A percentile compares a stretch with the other conserved stretches of the same genome.
Conservation (phyloP, 2,888 invertebrate genomes). For the Trisateles emortualis region DNA sequence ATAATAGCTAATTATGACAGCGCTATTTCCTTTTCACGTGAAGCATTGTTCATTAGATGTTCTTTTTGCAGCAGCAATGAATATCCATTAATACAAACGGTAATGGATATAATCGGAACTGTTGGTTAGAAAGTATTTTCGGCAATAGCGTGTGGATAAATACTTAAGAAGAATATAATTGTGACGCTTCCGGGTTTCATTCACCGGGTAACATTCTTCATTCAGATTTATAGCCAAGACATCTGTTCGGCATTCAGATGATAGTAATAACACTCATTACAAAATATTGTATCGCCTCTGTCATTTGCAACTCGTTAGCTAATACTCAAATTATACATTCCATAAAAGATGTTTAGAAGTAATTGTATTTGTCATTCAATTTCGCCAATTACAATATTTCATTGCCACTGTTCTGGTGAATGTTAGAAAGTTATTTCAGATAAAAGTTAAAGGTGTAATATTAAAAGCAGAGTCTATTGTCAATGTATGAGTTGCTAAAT, state of each 20-base stretch:
- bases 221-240: conserved; percentile 36
- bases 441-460: conserved; percentile 9
- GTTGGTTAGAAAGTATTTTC: conserved; percentile 60
- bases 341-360: conserved; percentile 33
- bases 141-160: conserved; percentile 61
- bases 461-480: conserved; percentile 14
- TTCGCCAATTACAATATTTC: conserved; percentile 23
- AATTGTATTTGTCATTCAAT: conserved; percentile 34
- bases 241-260: conserved; percentile 48
- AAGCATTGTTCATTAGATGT: conserved; percentile 20
- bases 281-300: conserved; percentile 42
- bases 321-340: conserved; percentile 50
- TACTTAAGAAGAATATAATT: conserved; percentile 48
- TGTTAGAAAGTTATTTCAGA: conserved; percentile 32
- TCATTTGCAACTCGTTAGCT: conserved; percentile 57
- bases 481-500: conserved; percentile 13
- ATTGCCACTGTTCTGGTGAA: conserved; percentile 10
- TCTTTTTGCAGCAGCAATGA: conserved; percentile 14
- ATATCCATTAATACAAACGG: conserved; percentile 38
- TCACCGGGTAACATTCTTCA: conserved; percentile 52
- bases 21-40: conserved; percentile 11
- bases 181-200: conserved; percentile 63
- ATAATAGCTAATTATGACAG: conserved; percentile 30
- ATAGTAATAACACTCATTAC: conserved; percentile 58
- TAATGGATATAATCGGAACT: conserved; percentile 55